Conservation (phyloP, 1,140 invertebrate genomes). For the Melipona quadrifasciata region DNA sequence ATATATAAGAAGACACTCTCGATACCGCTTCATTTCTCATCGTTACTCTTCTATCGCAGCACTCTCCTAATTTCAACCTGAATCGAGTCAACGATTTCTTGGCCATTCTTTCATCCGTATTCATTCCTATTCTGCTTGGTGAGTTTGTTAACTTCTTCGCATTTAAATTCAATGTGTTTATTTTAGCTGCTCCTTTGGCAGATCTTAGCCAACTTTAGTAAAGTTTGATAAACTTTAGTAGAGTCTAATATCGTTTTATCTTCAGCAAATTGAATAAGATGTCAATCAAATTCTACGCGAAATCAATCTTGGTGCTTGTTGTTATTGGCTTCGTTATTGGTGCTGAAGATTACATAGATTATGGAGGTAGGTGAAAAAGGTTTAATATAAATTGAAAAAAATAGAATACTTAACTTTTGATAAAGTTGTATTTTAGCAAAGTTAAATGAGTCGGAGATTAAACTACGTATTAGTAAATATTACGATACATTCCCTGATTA, state of each 20-base stretch:
- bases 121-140: not conserved
- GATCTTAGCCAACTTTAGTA: not conserved
- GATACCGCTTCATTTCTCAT: slow-evolving; percentile 67
- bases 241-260: slow-evolving; percentile 17
- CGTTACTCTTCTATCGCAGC: slow-evolving; percentile 52
- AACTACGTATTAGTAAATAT: too few species aligned
- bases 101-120: not conserved
- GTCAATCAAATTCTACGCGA: slow-evolving; percentile 44
- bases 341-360: slow-evolving; percentile 71
- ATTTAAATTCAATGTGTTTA: not conserved
- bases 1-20: slow-evolving; percentile 68
- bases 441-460: too few species aligned
- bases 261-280: slow-evolving; percentile 56
- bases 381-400: not conserved
- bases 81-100: not conserved
- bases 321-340: slow-evolving; percentile 53
- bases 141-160: not conserved
- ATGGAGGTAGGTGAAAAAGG: slow-evolving; percentile 61
- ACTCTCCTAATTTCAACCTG: slow-evolving; percentile 25
- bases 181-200: not conserved
- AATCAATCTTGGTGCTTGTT: slow-evolving; percentile 43
- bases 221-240: not conserved
- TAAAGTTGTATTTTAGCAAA: too few species aligned
- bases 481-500: too few species aligned
- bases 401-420: not conserved